phyloP scores from a whole-genome alignment of 1,140 invertebrate species.

The Amyelois transitella region DNA sequence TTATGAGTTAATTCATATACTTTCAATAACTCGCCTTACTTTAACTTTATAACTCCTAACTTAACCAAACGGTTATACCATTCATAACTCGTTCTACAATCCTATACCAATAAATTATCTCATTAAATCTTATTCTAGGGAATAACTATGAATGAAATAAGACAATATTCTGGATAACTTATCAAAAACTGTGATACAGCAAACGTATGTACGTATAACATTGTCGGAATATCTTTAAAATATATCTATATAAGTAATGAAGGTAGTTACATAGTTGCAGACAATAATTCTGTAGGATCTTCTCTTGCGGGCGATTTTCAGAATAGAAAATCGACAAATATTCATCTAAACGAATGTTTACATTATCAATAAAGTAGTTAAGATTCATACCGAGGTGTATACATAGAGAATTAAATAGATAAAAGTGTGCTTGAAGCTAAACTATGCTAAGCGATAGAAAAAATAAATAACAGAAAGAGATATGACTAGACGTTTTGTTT shows the following conservation, averaged over 20 bases:
- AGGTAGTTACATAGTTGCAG: not conserved
- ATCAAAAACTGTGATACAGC: slow-evolving; percentile 32
- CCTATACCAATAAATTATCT: slow-evolving; percentile 43
- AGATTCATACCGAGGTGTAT: not conserved
- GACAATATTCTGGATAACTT: slow-evolving; percentile 74
- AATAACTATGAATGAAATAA: slow-evolving; percentile 24
- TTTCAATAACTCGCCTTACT: slow-evolving; percentile 29
- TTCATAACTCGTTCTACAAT: slow-evolving; percentile 35
- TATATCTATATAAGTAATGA: slow-evolving; percentile 1
- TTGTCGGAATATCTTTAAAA: slow-evolving; percentile 5
- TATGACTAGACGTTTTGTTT: slow-evolving; percentile 72
- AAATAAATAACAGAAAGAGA: slow-evolving; percentile 66
- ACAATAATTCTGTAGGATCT: not conserved
- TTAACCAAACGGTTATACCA: slow-evolving; percentile 54
- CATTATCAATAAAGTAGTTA: not conserved
- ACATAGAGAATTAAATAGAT: slow-evolving; percentile 1
- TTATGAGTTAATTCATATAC: slow-evolving; percentile 34
- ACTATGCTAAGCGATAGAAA: slow-evolving; percentile 71
- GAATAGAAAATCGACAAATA: not conserved
- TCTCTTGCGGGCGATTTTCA: not conserved
- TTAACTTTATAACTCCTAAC: slow-evolving; percentile 50
- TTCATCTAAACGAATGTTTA: not conserved
- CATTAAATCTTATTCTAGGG: slow-evolving; percentile 27
- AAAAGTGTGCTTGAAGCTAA: slow-evolving; percentile 67
- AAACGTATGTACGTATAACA: slow-evolving; percentile 1